A percentile compares a stretch with the other conserved stretches of the same genome.
These are phyloP conservation scores for Panurus biarmicus DNA, from an alignment of 2,113 vertebrate species.

Conservation along the genomic window DNA sequence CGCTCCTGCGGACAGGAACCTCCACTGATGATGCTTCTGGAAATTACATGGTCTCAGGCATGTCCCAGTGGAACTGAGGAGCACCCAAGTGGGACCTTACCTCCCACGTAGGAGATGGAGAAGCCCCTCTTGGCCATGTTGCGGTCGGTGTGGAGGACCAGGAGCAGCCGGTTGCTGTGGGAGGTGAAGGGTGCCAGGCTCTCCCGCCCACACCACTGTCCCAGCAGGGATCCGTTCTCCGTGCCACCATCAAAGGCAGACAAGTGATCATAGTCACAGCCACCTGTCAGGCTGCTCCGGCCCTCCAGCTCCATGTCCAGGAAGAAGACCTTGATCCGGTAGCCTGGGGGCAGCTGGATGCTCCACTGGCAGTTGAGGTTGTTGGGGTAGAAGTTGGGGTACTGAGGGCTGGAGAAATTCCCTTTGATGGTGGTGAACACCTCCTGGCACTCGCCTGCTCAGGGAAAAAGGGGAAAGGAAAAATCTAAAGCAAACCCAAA, in stretches of 20 bases:
- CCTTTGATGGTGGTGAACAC: conserved; percentile 77
- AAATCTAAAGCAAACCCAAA: not conserved
- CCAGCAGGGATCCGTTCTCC: conserved; percentile 74
- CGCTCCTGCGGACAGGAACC: not conserved
- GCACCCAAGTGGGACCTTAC: conserved; percentile 62
- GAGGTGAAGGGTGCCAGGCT: conserved; percentile 73
- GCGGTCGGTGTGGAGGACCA: conserved; percentile 86
- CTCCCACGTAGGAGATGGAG: conserved; percentile 83
- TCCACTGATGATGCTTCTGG: accelerated
- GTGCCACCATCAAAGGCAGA: conserved; percentile 80
- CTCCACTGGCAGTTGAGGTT: conserved; percentile 95
- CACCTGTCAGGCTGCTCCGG: conserved; percentile 78
- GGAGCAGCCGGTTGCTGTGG: conserved; percentile 79
- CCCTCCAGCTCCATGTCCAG: conserved; percentile 86
- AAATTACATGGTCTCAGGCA: not conserved
- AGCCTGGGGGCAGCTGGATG: conserved; percentile 73
- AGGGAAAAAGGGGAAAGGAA: not conserved
- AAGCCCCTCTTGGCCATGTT: conserved; percentile 84
- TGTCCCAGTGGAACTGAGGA: accelerated
- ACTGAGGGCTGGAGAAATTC: conserved; percentile 91
- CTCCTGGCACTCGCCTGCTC: conserved; percentile 89
- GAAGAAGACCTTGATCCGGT: conserved; percentile 85
- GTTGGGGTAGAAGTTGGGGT: conserved; percentile 91
- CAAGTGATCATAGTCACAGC: conserved; percentile 88
- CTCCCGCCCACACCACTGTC: conserved; percentile 85